Conservation (phyloP, 35 echinoderm and acorn worm species). For the Apostichopus californicus region DNA sequence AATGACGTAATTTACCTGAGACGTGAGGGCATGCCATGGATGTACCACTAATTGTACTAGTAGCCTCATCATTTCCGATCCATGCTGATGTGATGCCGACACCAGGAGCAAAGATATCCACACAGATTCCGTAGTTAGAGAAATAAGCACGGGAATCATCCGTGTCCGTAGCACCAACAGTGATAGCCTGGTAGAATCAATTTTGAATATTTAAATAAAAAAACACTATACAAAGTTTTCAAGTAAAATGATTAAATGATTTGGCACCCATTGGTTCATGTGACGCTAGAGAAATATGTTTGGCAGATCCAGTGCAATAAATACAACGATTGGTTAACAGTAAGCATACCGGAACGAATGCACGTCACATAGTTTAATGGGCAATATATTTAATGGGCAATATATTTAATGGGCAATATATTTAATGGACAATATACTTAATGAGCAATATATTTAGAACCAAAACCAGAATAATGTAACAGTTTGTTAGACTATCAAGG, state of each 20-base stretch:
- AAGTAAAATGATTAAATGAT: neutral
- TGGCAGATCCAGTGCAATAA: neutral
- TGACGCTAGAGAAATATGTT: neutral
- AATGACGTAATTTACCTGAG: neutral
- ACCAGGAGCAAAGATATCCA: constrained; percentile 41
- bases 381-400: too few relatives aligned
- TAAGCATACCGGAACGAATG: too few relatives aligned
- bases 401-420: too few relatives aligned
- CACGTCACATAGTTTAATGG: too few relatives aligned
- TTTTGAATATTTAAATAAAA: neutral
- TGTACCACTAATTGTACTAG: constrained; percentile 26
- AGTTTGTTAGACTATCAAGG: too few relatives aligned
- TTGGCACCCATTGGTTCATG: neutral
- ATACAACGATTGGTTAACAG: too few relatives aligned
- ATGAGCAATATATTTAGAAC: too few relatives aligned
- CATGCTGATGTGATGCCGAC: neutral
- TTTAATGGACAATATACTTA: too few relatives aligned
- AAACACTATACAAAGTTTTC: neutral
- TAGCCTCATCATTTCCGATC: neutral
- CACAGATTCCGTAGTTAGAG: constrained; percentile 24
- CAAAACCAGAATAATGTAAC: too few relatives aligned
- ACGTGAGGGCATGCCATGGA: constrained; percentile 38
- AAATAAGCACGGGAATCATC: neutral
- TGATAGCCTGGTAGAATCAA: neutral
- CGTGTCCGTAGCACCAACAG: neutral